Base-by-base conservation (phyloP, 2,888 invertebrate species). In the Watsonalla binaria region DNA sequence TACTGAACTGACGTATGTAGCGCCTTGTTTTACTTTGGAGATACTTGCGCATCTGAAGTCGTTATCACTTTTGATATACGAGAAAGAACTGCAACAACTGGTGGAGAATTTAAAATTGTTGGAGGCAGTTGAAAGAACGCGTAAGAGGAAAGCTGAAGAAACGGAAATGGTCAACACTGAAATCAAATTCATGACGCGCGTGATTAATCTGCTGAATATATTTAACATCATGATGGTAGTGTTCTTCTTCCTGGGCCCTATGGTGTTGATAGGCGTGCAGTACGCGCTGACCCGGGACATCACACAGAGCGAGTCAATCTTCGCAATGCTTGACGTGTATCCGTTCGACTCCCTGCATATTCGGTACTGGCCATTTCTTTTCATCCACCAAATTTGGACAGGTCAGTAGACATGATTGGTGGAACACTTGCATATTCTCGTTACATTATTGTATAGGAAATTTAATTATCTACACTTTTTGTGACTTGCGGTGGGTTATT, bases 341-440 rank as follows among this genome's bases (percentile, higher is more conserved):
- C 70, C 69, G 7, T 65, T 69, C 54, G 63, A 72, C 52, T 54
- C 68, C 6, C 58, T 62, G 6, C 53, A 62, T 34, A 59, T 68
- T 5, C 60, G 56, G 46, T 66, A 63, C 46, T 70, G 69, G 70
- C 70, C 70, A 6, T 62, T 61, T 42, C 60, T 60, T 14, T 72
- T 67, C 46, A 46, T 65, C 24, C 67, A 70, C 52, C 72, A 68
- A 46, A 54, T 62, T 55, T 70, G 69, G 69, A 65, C 68, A 53
- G 65, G 72, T 70, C n/a, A n/a, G n/a, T n/a, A n/a, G n/a, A n/a
- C n/a, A n/a, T n/a, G n/a, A n/a, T n/a, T n/a, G n/a, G n/a, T n/a
- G n/a, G n/a, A n/a, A 58, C 48, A 59, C 35, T 47, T 6, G 6
- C 14, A 13, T 49, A 42, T 50, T 14, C 14, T 50, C 39, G 46